Evolutionary conservation across 2,113 vertebrate species (phyloP).

Genomic region (Piprites chloris): DNA sequence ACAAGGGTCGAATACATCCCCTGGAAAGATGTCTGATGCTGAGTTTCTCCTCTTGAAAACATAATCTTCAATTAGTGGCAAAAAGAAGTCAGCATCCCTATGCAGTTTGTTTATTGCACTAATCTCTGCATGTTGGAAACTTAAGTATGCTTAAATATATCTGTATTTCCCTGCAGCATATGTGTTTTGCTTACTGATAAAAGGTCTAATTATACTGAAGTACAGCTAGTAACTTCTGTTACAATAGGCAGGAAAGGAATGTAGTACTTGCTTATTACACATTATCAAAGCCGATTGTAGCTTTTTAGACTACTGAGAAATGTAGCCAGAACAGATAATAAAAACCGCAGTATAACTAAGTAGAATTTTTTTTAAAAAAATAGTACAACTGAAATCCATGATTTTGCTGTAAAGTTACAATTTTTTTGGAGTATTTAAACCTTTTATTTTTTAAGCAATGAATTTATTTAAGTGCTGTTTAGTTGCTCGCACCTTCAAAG

Average conservation of each 20-base stretch:
- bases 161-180: not conserved
- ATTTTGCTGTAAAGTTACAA: not conserved
- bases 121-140: not conserved
- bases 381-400: not conserved
- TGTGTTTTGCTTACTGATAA: not conserved
- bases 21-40: not conserved
- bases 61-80: conserved; percentile 15
- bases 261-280: not conserved
- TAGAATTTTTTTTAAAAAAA: not conserved
- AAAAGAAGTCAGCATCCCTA: not conserved
- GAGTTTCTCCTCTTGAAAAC: conserved; percentile 9
- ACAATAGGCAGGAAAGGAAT: not conserved
- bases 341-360: not conserved
- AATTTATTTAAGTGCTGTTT: not conserved
- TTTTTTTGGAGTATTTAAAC: not conserved
- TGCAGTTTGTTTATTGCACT: conserved; percentile 17
- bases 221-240: not conserved
- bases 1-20: not conserved
- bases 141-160: not conserved
- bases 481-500: not conserved
- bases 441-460: not conserved
- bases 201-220: not conserved
- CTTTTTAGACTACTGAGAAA: not conserved
- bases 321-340: not conserved
- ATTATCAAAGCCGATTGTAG: not conserved